These are phyloP conservation scores for Sinotaia quadrata DNA, from an alignment of 2,888 invertebrate species.

Conservation along the genomic window DNA sequence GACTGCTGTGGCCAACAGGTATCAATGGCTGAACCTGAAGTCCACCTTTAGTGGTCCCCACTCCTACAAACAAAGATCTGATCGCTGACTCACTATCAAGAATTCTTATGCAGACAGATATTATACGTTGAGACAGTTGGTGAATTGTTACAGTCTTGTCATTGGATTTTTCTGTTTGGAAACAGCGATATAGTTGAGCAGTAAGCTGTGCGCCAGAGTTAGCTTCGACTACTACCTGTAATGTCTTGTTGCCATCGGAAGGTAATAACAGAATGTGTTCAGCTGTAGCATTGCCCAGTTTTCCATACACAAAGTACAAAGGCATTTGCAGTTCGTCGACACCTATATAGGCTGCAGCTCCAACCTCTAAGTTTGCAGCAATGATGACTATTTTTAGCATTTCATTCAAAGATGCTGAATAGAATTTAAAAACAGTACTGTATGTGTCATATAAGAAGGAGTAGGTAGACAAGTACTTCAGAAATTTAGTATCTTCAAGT, in stretches of 20 bases:
- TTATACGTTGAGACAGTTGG: conserved; percentile 30
- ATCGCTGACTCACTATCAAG: conserved; percentile 36
- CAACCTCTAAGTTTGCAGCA: not conserved
- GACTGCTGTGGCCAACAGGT: conserved; percentile 21
- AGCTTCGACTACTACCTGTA: not conserved
- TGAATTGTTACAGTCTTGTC: conserved; percentile 3
- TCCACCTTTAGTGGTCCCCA: conserved; percentile 40
- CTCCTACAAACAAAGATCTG: conserved; percentile 30
- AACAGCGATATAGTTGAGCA: conserved; percentile 1
- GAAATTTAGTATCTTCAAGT: not conserved
- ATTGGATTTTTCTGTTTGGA: not conserved
- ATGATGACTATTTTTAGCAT: conserved; percentile 9
- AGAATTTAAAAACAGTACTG: not conserved
- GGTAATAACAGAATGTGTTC: too few relatives aligned
- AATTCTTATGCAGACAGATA: conserved; percentile 27
- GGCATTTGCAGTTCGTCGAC: too few relatives aligned
- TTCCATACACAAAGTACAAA: too few relatives aligned
- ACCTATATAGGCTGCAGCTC: not conserved
- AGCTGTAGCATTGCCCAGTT: too few relatives aligned
- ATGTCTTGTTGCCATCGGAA: not conserved
- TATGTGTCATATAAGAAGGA: conserved; percentile 1
- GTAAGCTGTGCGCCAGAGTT: not conserved
- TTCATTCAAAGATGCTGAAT: too few relatives aligned
- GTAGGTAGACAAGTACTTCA: not conserved
- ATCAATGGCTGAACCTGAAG: conserved; percentile 38